A percentile compares a stretch with the other conserved stretches of the same genome.
phyloP scores from a whole-genome alignment of 2,888 invertebrate genomes.

The Carpatolechia fugitivella region DNA sequence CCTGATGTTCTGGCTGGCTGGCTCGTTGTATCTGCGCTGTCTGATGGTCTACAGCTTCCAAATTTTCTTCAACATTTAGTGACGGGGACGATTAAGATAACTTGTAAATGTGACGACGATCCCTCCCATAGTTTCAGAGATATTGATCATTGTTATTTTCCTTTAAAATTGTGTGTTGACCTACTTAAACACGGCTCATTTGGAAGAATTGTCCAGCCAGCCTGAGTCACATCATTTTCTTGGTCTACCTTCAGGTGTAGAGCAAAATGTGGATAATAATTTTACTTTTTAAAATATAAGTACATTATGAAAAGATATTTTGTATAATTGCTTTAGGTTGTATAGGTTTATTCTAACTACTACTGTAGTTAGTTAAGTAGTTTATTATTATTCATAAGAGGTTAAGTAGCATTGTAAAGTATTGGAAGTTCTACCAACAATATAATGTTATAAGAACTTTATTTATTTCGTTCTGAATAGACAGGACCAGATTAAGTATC shows the following conservation, averaged over 20 bases:
- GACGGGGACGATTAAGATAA: too few species aligned
- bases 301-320: constrained; percentile 69
- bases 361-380: constrained; percentile 38
- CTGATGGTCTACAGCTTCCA: too few species aligned
- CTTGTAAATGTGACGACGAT: too few species aligned
- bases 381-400: constrained; percentile 7
- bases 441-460: constrained; percentile 54
- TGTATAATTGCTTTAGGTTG: constrained; percentile 77
- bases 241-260: constrained; percentile 47
- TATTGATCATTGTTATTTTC: too few species aligned
- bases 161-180: too few species aligned
- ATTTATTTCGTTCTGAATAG: constrained; percentile 67
- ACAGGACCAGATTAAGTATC: constrained; percentile 41
- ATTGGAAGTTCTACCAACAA: constrained; percentile 58
- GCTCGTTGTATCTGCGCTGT: too few species aligned
- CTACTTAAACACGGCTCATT: too few species aligned
- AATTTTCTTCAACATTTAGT: too few species aligned
- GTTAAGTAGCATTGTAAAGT: constrained; percentile 58
- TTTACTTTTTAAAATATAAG: constrained; percentile 48
- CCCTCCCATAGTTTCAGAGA: too few species aligned
- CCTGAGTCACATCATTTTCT: too few species aligned
- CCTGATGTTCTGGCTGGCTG: too few species aligned
- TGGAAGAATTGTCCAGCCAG: too few species aligned
- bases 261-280: constrained; percentile 68
- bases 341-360: constrained; percentile 59